A percentile compares a stretch with the other conserved stretches of the same genome.
Evolutionary conservation across 1,140 invertebrate genomes (phyloP).

Genomic region (Plodia interpunctella): DNA sequence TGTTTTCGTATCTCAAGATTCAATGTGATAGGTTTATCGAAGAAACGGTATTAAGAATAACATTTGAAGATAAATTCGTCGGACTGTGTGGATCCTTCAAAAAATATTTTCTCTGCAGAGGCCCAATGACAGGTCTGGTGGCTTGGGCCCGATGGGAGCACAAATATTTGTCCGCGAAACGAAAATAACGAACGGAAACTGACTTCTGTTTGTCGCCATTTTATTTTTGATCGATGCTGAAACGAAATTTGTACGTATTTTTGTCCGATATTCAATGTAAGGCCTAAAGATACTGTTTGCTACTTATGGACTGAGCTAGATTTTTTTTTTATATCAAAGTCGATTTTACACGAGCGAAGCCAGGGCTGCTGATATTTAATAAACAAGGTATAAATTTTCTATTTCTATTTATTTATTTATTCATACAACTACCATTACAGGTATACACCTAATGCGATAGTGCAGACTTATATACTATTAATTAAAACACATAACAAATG

Average conservation of each 20-base stretch:
- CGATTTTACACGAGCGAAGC: no score
- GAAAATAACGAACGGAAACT: background rate
- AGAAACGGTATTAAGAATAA: background rate
- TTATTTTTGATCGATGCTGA: background rate
- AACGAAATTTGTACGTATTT: background rate
- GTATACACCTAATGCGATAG: no score
- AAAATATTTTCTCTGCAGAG: constrained; percentile 23
- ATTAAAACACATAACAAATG: no score
- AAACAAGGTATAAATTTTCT: no score
- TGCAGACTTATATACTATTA: no score
- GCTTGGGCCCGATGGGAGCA: constrained; percentile 20
- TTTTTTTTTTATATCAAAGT: no score
- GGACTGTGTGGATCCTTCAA: constrained; percentile 14
- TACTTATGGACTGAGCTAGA: no score
- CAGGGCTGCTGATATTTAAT: no score
- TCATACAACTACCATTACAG: no score
- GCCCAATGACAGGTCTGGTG: background rate
- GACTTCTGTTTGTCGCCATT: background rate
- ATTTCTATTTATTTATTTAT: no score
- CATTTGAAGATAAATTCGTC: background rate
- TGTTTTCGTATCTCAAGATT: background rate
- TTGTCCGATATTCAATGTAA: background rate
- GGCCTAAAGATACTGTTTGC: no score
- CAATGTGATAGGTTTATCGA: background rate
- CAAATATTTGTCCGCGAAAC: constrained; percentile 27